These are phyloP conservation scores for Sebastolobus alascanus DNA, from an alignment of 2,797 vertebrate species.

Conservation along the genomic window DNA sequence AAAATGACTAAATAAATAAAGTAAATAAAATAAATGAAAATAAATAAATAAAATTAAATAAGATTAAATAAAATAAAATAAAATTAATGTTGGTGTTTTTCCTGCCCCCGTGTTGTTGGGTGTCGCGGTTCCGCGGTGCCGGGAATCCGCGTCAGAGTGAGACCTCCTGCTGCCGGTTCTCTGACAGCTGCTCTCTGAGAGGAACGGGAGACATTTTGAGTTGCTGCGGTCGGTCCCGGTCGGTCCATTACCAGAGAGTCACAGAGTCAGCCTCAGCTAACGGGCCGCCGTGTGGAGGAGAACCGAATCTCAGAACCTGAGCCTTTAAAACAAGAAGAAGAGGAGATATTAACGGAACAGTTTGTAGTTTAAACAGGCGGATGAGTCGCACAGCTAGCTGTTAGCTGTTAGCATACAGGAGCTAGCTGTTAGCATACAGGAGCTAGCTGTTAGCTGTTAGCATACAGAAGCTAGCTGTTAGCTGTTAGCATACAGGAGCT, in stretches of 20 bases:
- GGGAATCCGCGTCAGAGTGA: slow-evolving; percentile 28
- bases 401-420: not conserved
- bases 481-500: no score
- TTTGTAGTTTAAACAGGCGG: slow-evolving; percentile 1
- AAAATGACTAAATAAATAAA: no score
- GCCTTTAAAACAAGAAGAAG: not conserved
- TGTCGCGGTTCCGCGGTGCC: not conserved
- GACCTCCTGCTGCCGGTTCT: slow-evolving; percentile 25
- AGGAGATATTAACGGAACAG: not conserved
- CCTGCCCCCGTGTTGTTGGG: not conserved
- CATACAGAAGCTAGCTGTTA: no score
- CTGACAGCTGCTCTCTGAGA: slow-evolving; percentile 28
- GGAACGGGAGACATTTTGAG: slow-evolving; percentile 63
- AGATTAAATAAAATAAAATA: no score
- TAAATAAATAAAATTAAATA: no score
- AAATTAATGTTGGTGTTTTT: not conserved
- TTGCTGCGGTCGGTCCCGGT: slow-evolving; percentile 35
- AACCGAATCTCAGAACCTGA: not conserved
- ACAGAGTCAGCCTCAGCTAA: slow-evolving; percentile 12
- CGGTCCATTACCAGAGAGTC: slow-evolving; percentile 3
- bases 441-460: not conserved
- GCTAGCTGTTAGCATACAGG: slow-evolving; percentile 7
- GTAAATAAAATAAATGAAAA: no score
- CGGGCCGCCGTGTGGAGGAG: not conserved
- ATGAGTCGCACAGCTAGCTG: slow-evolving; percentile 25